Conservation (phyloP, 2,797 vertebrate species). For the Oophaga sylvatica region DNA sequence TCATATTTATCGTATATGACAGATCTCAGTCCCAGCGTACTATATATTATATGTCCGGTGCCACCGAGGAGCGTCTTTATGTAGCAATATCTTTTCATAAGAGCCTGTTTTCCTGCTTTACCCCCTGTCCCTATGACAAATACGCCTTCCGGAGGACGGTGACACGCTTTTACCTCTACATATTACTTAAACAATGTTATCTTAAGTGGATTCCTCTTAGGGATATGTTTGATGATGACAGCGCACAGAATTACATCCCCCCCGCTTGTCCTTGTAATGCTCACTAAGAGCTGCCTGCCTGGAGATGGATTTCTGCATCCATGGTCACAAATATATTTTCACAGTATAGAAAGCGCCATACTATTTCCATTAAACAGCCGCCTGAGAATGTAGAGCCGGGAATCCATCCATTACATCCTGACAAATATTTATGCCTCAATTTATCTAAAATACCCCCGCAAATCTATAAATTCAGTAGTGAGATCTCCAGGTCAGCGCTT, state of each 20-base stretch:
- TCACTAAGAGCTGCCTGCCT: not conserved
- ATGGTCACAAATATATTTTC: slow-evolving; percentile 48
- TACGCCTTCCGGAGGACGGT: not conserved
- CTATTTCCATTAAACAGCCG: slow-evolving; percentile 35
- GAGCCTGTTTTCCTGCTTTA: not conserved
- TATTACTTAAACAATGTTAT: slow-evolving; percentile 63
- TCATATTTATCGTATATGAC: not conserved
- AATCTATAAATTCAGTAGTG: not conserved
- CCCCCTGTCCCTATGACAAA: slow-evolving; percentile 24
- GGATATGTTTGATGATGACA: slow-evolving; percentile 68
- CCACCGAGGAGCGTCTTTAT: not conserved
- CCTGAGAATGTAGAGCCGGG: slow-evolving; percentile 12
- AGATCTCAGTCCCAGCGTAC: no score
- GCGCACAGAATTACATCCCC: slow-evolving; percentile 66
- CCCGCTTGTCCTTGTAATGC: slow-evolving; percentile 34
- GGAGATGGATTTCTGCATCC: slow-evolving; percentile 45
- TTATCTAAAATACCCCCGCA: not conserved
- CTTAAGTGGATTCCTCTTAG: slow-evolving; percentile 65
- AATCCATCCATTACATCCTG: not conserved
- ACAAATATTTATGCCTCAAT: not conserved
- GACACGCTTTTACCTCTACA: slow-evolving; percentile 49
- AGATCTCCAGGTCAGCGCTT: not conserved
- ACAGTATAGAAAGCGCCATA: slow-evolving; percentile 34
- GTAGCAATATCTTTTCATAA: slow-evolving; percentile 47
- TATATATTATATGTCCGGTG: slow-evolving; percentile 66